phyloP scores from a whole-genome alignment of 2,113 vertebrate genomes.

The Paraplagusia blochii region DNA sequence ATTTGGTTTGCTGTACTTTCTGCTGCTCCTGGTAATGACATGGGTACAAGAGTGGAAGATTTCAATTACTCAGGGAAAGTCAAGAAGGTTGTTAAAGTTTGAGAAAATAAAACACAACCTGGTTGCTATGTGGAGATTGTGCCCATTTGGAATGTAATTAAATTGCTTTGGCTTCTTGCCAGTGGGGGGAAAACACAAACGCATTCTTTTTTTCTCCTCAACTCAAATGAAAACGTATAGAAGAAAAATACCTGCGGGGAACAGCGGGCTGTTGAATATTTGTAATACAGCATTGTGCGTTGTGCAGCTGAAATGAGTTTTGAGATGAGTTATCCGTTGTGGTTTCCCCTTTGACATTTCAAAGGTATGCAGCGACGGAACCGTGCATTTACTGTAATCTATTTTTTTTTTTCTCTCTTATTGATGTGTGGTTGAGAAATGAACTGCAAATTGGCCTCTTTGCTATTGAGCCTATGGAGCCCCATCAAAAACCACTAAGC shows the following conservation, averaged over 20 bases:
- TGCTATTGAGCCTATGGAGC: conserved; percentile 46
- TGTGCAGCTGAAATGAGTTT: conserved; percentile 75
- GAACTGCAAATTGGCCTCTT: conserved; percentile 70
- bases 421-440: conserved; percentile 76
- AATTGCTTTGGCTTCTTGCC: conserved; percentile 69
- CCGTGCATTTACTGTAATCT: conserved; percentile 75
- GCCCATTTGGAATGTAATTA: conserved; percentile 72
- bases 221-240: conserved; percentile 69
- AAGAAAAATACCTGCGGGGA: conserved; percentile 70
- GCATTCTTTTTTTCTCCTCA: conserved; percentile 48
- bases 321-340: conserved; percentile 71
- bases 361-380: conserved; percentile 71
- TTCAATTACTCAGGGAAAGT: conserved; percentile 69
- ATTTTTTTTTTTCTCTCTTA: conserved; percentile 68
- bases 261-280: conserved; percentile 70
- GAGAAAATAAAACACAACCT: conserved; percentile 60
- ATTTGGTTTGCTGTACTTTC: conserved; percentile 61
- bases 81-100: conserved; percentile 68
- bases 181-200: conserved; percentile 46
- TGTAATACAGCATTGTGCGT: conserved; percentile 63
- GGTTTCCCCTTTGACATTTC: conserved; percentile 77
- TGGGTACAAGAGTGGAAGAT: conserved; percentile 58
- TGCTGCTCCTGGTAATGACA: conserved; percentile 51
- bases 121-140: conserved; percentile 59
- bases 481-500: conserved; percentile 57